Evolutionary conservation across 2,113 vertebrate species (phyloP).

Genomic region (Crotophaga sulcirostris): DNA sequence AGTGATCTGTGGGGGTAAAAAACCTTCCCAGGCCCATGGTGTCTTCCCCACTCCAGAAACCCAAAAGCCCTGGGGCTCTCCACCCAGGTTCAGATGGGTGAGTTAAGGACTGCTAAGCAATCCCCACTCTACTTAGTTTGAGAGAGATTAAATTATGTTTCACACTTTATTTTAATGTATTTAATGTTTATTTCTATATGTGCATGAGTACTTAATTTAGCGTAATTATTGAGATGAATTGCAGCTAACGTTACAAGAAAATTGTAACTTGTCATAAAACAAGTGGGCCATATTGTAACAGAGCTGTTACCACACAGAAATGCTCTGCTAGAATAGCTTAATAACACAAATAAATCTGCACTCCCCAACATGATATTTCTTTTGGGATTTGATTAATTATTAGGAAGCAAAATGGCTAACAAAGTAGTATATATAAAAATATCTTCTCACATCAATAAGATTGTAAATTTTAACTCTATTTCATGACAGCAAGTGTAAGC

Average conservation of each 20-base stretch:
- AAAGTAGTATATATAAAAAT: constrained; percentile 77
- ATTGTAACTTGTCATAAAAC: constrained; percentile 82
- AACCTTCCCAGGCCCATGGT: neutral
- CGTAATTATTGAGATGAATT: constrained; percentile 80
- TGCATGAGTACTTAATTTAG: constrained; percentile 76
- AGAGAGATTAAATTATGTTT: constrained; percentile 60
- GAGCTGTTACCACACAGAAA: constrained; percentile 64
- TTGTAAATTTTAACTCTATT: constrained; percentile 73
- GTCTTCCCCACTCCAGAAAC: accelerated
- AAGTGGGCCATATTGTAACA: constrained; percentile 71
- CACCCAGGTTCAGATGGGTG: neutral
- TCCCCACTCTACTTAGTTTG: neutral
- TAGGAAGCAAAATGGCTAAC: constrained; percentile 76
- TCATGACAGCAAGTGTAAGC: constrained; percentile 74
- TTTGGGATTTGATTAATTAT: constrained; percentile 76
- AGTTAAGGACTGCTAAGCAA: neutral
- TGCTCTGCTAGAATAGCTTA: constrained; percentile 63
- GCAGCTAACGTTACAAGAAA: constrained; percentile 79
- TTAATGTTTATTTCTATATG: constrained; percentile 77
- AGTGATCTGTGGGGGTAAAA: neutral
- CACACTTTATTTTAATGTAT: constrained; percentile 65
- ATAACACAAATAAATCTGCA: constrained; percentile 70
- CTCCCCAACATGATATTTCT: constrained; percentile 62
- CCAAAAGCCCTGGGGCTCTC: neutral
- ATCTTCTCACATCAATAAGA: constrained; percentile 72